Evolutionary conservation across 2,113 vertebrate species (phyloP), one percentile per base, ranked within the genome.

Genomic region (Gorsachius goisagi): DNA sequence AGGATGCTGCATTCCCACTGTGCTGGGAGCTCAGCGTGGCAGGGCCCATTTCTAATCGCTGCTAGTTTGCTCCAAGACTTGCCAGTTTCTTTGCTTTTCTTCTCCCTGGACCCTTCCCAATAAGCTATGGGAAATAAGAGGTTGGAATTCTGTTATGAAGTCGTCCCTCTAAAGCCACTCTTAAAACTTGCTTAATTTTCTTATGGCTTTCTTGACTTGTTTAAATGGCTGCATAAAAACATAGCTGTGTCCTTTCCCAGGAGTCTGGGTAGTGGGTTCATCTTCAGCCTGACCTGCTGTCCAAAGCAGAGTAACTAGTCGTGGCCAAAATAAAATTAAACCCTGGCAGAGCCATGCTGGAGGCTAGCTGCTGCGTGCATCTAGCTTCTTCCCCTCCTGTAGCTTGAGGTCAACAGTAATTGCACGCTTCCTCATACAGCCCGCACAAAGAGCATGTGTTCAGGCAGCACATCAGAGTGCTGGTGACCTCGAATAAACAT

Each of bases 391-490:
- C 32, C 18, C 26, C 56, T 85, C 35, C 15, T 50, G 22, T 17
- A 64, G 71, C 44, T 58, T 21, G 32, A 78, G 76, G 60, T 62
- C 68, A 71, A 6, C 64, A 30, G 13, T 73, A 64, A 62, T 37
- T n/a, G 9, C 73, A 32, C 11, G 4, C 33, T 85, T 90, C 63
- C 82, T 85, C 50, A 58, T 32, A 4, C 3, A 14, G 16, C 50
- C 52, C 5, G 2, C 78, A 58, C 62, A 50, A 45, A 50, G 53
- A 58, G 8, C 1, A 0, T 39, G 17, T 7, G 0, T 77, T 67
- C 0, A 0, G 44, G 60, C 64, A 82, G 5, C n/a, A 1, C 47
- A 3, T 2, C 18, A 18, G 22, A 22, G 50, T 19, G 21, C 6
- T 35, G n/a, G 33, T 93, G 79, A 63, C 59, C 44, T 28, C 8